Percentiles rank a stretch among this genome's conserved stretches.
These are phyloP conservation scores for Seira sanloemensis DNA, from an alignment of 2,888 invertebrate species.

Conservation along the genomic window DNA sequence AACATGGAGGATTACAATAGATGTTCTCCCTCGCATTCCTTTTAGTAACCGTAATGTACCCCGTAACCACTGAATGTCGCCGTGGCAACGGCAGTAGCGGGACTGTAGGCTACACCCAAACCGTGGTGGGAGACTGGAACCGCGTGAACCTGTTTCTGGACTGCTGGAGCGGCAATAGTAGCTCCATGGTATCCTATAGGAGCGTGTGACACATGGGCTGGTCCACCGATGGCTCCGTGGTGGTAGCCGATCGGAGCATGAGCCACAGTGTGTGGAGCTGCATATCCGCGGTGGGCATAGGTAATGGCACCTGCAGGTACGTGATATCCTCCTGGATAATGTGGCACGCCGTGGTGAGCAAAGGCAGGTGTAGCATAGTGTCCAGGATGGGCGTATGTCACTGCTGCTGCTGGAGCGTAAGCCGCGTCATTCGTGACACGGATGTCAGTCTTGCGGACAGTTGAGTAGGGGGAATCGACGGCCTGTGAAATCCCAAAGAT, in stretches of 20 bases:
- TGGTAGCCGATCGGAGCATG: constrained; percentile 27
- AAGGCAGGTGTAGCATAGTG: constrained; percentile 19
- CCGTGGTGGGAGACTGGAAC: constrained; percentile 3
- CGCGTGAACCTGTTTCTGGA: constrained; percentile 32
- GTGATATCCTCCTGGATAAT: not conserved
- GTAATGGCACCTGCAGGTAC: constrained; percentile 52
- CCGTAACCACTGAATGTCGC: constrained; percentile 66
- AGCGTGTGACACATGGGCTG: constrained; percentile 26
- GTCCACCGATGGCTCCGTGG: too few relatives aligned
- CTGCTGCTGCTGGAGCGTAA: constrained; percentile 30
- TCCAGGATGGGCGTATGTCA: constrained; percentile 16
- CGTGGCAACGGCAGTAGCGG: constrained; percentile 65
- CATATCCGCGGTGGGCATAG: constrained; percentile 29
- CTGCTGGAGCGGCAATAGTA: not conserved
- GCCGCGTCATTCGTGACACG: constrained; percentile 71
- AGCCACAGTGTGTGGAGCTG: constrained; percentile 25
- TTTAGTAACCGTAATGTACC: constrained; percentile 70
- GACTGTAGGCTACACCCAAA: constrained; percentile 61
- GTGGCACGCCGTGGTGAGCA: constrained; percentile 41
- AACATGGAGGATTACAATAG: not conserved
- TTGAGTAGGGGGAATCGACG: constrained; percentile 68
- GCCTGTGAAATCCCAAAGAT: constrained; percentile 53
- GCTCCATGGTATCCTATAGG: constrained; percentile 6
- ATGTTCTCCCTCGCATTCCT: too few relatives aligned
- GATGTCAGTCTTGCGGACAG: constrained; percentile 70